Base-by-base conservation (phyloP, 2,797 vertebrate species). In the Poeciliopsis turneri region DNA sequence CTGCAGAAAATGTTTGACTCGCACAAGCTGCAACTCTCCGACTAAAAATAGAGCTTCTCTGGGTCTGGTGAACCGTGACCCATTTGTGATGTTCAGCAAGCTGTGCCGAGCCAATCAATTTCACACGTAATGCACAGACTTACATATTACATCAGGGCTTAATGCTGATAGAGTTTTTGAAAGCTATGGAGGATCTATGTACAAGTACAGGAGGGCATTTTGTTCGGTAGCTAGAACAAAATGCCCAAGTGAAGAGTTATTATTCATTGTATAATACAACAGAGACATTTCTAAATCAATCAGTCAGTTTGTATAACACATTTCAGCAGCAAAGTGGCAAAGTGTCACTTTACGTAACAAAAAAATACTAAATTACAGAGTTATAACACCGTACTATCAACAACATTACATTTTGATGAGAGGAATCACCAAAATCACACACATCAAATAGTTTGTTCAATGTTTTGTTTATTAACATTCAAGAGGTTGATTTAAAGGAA, bases 151-250 rank as follows among this genome's bases (percentile, higher is more conserved):
- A 68, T 92, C 87, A 88, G 39, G 57, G 18, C 0, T 87, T 87
- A 59, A 55, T 74, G 25, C 72, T 9, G 45, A 88, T 89, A 45
- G 74, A 89, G 89, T 90, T 75, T 57, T 45, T 70, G 73, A 74
- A 75, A 83, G 84, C 51, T 28, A 72, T 15, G 3, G 68, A 15
- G 72, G 74, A 53, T 20, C 45, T 72, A 28, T 73, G 72, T 53
- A 46, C 18, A 76, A 72, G 73, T 33, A 33, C 33, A 30, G 30
- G 30, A 30, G 30, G 30, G 30, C 30, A 33, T 33, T 33, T 33
- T 33, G 30, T 33, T 33, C 30, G 1, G 30, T 74, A 61, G 49
- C 64, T 53, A 75, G 41, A 77, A 79, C 4, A 0, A 41, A 79
- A 77, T 28, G 47, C 46, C 74, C 53, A 49, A 70, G 59, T 75